phyloP scores from a whole-genome alignment of 2,888 invertebrate species.

The Andrena bicolor region DNA sequence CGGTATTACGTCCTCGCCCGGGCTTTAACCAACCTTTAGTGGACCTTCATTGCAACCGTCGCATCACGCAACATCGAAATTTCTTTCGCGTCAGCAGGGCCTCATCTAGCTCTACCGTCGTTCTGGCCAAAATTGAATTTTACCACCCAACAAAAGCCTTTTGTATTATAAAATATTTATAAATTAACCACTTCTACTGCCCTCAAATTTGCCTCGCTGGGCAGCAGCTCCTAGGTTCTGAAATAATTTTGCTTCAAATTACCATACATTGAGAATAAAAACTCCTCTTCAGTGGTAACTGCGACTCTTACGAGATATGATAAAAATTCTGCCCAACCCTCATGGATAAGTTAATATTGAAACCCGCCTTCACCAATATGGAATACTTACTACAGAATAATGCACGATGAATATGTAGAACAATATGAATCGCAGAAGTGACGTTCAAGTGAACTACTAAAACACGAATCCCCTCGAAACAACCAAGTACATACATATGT shows the following conservation, averaged over 20 bases:
- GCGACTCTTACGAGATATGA: no score
- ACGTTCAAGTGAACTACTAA: not conserved
- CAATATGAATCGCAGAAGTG: not conserved
- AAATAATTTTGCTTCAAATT: no score
- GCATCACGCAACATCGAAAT: conserved; percentile 32
- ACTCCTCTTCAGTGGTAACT: no score
- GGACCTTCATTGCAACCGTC: conserved; percentile 33
- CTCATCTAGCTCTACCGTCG: not conserved
- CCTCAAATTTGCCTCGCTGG: no score
- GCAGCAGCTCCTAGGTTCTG: no score
- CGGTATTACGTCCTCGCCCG: conserved; percentile 52
- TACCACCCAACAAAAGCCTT: no score
- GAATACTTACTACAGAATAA: not conserved
- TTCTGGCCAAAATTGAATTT: not conserved
- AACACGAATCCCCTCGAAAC: not conserved
- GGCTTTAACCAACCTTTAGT: conserved; percentile 42
- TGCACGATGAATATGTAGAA: not conserved
- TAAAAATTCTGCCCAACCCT: no score
- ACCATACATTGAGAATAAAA: no score
- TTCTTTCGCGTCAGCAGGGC: conserved; percentile 20
- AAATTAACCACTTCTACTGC: no score
- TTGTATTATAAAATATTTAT: no score
- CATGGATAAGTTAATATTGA: no score
- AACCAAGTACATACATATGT: not conserved
- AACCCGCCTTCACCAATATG: no score